Evolutionary conservation across 1,140 invertebrate species (phyloP).

Genomic region (Solenopsis invicta): DNA sequence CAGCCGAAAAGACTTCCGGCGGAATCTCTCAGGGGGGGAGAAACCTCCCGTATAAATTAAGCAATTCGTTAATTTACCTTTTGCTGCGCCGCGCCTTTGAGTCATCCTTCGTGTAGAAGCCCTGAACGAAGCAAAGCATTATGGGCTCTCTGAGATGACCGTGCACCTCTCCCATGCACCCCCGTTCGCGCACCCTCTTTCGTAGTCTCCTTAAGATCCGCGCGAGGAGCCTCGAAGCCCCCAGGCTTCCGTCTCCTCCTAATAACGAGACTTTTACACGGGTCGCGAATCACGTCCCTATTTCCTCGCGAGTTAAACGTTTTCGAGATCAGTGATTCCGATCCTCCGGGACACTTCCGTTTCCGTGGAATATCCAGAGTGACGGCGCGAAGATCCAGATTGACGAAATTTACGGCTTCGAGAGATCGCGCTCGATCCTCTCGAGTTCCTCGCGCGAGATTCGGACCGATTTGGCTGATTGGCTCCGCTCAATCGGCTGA

Average conservation of each 20-base stretch:
- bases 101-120: slow-evolving; percentile 81
- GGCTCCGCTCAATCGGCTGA: not conserved
- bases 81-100: slow-evolving; percentile 80
- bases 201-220: slow-evolving; percentile 5
- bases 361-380: slow-evolving; percentile 1
- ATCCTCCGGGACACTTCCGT: not conserved
- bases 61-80: slow-evolving; percentile 75
- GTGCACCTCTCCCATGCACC: slow-evolving; percentile 79
- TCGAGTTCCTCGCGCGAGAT: not conserved
- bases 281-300: not conserved
- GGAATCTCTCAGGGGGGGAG: too few relatives aligned
- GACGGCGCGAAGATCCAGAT: not conserved
- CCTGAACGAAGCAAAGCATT: slow-evolving; percentile 85
- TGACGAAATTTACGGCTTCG: not conserved
- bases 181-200: not conserved
- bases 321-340: not conserved
- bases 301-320: not conserved
- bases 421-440: too few relatives aligned
- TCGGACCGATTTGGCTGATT: not conserved
- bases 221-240: not conserved
- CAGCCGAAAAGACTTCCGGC: not conserved
- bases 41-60: not conserved
- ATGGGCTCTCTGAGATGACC: slow-evolving; percentile 77
- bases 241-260: not conserved
- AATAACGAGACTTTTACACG: not conserved